Conservation (phyloP, 2,888 invertebrate genomes). For the Slavum lentiscoides region DNA sequence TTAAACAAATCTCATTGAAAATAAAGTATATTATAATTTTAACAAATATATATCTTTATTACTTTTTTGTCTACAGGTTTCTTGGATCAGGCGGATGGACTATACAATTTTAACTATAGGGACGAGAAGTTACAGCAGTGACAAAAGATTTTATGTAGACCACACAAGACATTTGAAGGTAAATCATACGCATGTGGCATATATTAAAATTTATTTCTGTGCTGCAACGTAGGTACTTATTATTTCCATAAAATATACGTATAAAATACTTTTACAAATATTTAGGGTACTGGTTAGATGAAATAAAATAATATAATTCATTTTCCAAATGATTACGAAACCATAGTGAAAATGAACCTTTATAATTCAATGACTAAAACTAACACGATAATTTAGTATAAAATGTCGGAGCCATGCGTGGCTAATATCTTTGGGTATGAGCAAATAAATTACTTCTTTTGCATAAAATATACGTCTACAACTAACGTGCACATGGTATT, state of each 20-base stretch:
- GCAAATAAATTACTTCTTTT: slow-evolving; percentile 14
- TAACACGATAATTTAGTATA: slow-evolving; percentile 38
- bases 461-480: not conserved
- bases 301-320: slow-evolving; percentile 4
- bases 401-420: slow-evolving; percentile 38
- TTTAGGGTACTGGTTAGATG: not conserved
- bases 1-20: no score
- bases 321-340: slow-evolving; percentile 17
- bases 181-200: slow-evolving; percentile 57
- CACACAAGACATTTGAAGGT: slow-evolving; percentile 85
- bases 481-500: not conserved
- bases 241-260: not conserved
- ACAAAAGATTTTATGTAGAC: slow-evolving; percentile 82
- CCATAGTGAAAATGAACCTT: slow-evolving; percentile 12
- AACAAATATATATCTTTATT: not conserved
- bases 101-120: slow-evolving; percentile 83
- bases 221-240: not conserved
- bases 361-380: slow-evolving; percentile 38
- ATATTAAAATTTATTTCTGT: not conserved
- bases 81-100: slow-evolving; percentile 84
- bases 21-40: not conserved
- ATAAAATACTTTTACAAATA: not conserved
- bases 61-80: slow-evolving; percentile 66
- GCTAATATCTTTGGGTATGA: not conserved
- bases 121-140: slow-evolving; percentile 82